Percentiles rank a stretch among this genome's conserved stretches.
These are phyloP conservation scores for Thunnus maccoyii DNA, from an alignment of 2,113 vertebrate species.

Conservation along the genomic window DNA sequence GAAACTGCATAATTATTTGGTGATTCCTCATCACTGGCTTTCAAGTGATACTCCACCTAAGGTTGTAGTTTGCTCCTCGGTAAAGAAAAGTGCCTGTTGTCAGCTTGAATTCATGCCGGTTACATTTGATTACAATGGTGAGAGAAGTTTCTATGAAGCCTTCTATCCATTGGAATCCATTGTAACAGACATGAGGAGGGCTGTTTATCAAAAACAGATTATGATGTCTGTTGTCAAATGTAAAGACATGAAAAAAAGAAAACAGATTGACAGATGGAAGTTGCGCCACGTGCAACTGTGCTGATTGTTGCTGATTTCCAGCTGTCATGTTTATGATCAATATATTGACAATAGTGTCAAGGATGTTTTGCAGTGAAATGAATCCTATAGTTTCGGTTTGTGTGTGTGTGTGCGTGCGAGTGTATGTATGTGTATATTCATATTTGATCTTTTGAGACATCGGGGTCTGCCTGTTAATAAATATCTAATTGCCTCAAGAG, in stretches of 20 bases:
- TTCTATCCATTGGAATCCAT: not conserved
- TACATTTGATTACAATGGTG: not conserved
- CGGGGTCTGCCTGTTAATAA: slow-evolving; percentile 40
- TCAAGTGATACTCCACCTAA: slow-evolving; percentile 4
- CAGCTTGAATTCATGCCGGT: not conserved
- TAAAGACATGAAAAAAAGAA: not conserved
- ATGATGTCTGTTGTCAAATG: not conserved
- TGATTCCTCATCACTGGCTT: slow-evolving; percentile 3
- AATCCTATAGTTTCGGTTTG: not conserved
- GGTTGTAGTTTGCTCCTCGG: not conserved
- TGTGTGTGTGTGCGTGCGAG: not conserved
- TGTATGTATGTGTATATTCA: not conserved
- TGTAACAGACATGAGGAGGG: not conserved
- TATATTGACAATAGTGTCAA: not conserved
- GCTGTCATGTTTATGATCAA: slow-evolving; percentile 5
- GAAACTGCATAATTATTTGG: not conserved
- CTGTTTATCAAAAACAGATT: not conserved
- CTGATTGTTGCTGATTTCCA: not conserved
- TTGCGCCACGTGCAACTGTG: not conserved
- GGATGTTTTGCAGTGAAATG: not conserved
- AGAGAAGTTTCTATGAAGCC: not conserved
- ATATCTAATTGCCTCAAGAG: slow-evolving; percentile 58
- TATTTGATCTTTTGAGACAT: slow-evolving; percentile 44
- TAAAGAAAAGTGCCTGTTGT: slow-evolving; percentile 13
- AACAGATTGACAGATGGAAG: no score